Conservation (phyloP, 2,888 invertebrate genomes). For the Adelognathus sp. region DNA sequence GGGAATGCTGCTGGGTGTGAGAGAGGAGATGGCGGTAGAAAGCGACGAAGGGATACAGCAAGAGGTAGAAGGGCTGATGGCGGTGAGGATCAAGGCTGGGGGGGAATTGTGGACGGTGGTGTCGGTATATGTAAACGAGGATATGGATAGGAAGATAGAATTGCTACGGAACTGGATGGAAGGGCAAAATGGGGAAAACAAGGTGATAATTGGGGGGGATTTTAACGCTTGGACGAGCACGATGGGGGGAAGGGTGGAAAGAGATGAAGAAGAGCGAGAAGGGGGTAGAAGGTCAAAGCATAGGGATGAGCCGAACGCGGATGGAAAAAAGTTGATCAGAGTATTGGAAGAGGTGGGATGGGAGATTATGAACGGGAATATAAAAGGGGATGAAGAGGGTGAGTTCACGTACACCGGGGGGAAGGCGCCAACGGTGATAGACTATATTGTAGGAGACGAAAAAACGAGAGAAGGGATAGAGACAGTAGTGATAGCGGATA, state of each 20-base stretch:
- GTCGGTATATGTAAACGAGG: slow-evolving; percentile 27
- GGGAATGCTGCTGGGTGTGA: slow-evolving; percentile 46
- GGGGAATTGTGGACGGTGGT: slow-evolving; percentile 16
- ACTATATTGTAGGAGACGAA: slow-evolving; percentile 27
- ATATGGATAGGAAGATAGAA: slow-evolving; percentile 12
- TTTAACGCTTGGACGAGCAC: slow-evolving; percentile 28
- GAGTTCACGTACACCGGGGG: slow-evolving; percentile 8
- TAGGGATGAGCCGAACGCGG: not conserved
- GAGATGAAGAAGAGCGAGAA: not conserved
- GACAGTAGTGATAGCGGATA: slow-evolving; percentile 3
- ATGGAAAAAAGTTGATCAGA: slow-evolving; percentile 22
- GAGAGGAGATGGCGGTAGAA: not conserved
- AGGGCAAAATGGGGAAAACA: not conserved
- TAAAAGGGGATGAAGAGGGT: not conserved
- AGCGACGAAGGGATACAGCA: not conserved
- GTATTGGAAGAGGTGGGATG: slow-evolving; percentile 44
- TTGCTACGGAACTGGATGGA: not conserved
- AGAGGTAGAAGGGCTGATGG: not conserved
- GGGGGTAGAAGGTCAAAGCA: not conserved
- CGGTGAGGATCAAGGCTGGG: slow-evolving; percentile 2
- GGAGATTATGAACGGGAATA: slow-evolving; percentile 40
- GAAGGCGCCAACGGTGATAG: slow-evolving; percentile 18
- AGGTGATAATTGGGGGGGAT: slow-evolving; percentile 11
- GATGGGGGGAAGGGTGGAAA: slow-evolving; percentile 36
- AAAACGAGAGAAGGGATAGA: slow-evolving; percentile 5